A percentile compares a stretch with the other conserved stretches of the same genome.
Conservation (phyloP, 1,140 invertebrate species). For the Cardiocondyla obscurior region DNA sequence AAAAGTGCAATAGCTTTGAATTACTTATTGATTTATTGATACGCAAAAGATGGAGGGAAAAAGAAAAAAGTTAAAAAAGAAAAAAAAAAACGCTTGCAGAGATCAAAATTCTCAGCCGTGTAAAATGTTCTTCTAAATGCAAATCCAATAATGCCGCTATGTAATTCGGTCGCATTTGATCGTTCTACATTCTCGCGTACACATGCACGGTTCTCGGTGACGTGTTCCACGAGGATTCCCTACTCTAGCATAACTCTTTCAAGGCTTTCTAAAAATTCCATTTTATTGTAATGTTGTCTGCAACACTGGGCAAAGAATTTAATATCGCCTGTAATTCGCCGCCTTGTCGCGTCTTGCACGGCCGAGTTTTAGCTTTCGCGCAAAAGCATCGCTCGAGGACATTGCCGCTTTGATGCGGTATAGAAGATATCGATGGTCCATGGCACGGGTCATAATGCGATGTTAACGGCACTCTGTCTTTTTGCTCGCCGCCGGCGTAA, state of each 20-base stretch:
- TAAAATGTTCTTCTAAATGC: neutral
- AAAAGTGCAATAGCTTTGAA: neutral
- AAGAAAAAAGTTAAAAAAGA: no score
- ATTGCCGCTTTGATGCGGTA: slow-evolving; percentile 28
- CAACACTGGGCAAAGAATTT: slow-evolving; percentile 34
- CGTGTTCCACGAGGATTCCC: neutral
- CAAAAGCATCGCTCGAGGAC: slow-evolving; percentile 25
- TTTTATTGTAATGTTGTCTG: slow-evolving; percentile 15
- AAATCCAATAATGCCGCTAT: neutral
- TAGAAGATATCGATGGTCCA: slow-evolving; percentile 31
- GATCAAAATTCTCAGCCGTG: neutral
- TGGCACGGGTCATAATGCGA: slow-evolving; percentile 5
- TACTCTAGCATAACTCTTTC: neutral
- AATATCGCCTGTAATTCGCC: slow-evolving; percentile 36
- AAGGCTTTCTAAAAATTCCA: slow-evolving; percentile 9
- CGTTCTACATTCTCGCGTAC: neutral
- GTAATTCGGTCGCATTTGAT: neutral
- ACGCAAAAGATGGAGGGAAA: neutral
- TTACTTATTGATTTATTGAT: slow-evolving; percentile 15
- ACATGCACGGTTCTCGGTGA: neutral
- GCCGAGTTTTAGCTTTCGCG: slow-evolving; percentile 25
- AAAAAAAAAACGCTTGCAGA: no score
- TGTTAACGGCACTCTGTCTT: slow-evolving; percentile 39
- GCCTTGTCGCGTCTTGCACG: neutral
- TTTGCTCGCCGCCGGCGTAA: slow-evolving; percentile 4